A percentile compares a stretch with the other conserved stretches of the same genome.
These are phyloP conservation scores for Bombus picipes DNA, from an alignment of 1,140 invertebrate genomes.

Conservation along the genomic window DNA sequence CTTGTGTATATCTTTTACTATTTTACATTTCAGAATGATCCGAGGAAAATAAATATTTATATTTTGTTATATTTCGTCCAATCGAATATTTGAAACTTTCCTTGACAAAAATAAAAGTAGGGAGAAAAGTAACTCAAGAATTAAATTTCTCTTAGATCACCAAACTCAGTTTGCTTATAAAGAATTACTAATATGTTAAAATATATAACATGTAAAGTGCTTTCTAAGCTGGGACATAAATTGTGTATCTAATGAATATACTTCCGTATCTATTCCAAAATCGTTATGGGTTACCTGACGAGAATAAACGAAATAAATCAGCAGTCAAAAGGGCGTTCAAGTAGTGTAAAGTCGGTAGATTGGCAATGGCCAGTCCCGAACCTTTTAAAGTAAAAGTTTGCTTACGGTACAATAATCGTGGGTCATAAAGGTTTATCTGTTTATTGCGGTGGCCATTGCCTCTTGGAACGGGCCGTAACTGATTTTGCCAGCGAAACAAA, in stretches of 20 bases:
- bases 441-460: constrained; percentile 74
- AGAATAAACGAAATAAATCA: constrained; percentile 49
- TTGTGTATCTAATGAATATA: no score
- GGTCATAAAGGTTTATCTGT: constrained; percentile 76
- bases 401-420: constrained; percentile 69
- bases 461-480: constrained; percentile 64
- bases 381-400: constrained; percentile 73
- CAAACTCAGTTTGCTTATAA: not conserved
- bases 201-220: not conserved
- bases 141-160: no score
- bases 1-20: no score
- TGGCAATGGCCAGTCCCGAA: not conserved
- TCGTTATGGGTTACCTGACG: not conserved
- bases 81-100: no score
- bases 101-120: no score
- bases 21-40: no score
- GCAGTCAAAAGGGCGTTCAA: constrained; percentile 17
- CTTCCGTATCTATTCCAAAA: not conserved
- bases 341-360: not conserved
- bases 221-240: no score
- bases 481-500: constrained; percentile 71
- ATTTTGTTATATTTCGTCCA: no score
- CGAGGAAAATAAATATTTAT: no score
- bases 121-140: not conserved
- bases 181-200: not conserved